These are phyloP conservation scores for Spatulosminthurus flaviceps DNA, from an alignment of 2,888 invertebrate species.

Conservation along the genomic window DNA sequence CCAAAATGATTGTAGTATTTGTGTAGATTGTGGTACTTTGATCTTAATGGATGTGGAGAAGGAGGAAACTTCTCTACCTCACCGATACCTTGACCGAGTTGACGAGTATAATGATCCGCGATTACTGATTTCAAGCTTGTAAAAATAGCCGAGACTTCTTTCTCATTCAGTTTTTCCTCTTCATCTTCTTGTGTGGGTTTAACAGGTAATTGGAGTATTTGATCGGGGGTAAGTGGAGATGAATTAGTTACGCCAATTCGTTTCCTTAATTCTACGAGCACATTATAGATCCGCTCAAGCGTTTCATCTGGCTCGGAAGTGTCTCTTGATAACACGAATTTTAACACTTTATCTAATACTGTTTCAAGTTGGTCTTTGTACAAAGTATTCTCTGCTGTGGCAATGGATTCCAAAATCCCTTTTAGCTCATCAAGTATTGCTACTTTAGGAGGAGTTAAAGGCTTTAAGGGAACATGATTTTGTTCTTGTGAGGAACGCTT, in stretches of 20 bases:
- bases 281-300: background rate
- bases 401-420: background rate
- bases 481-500: no score
- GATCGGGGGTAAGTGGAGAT: background rate
- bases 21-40: background rate
- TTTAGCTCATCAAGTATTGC: background rate
- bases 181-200: background rate
- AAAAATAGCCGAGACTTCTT: background rate
- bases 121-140: slow-evolving; percentile 8
- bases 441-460: background rate
- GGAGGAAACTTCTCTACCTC: background rate
- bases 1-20: background rate
- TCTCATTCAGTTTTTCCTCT: background rate
- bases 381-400: background rate
- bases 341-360: background rate
- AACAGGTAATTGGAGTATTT: background rate
- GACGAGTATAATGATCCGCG: slow-evolving; percentile 3
- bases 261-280: background rate
- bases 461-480: background rate
- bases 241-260: background rate
- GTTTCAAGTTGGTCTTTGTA: background rate
- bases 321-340: background rate
- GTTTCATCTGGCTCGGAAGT: background rate
- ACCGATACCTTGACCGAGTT: slow-evolving; percentile 8
- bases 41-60: background rate